Evolutionary conservation across 64 coral and sea anemone genomes (phyloP), one percentile per base, ranked within the genome.

Genomic region (Montipora efflorescens): DNA sequence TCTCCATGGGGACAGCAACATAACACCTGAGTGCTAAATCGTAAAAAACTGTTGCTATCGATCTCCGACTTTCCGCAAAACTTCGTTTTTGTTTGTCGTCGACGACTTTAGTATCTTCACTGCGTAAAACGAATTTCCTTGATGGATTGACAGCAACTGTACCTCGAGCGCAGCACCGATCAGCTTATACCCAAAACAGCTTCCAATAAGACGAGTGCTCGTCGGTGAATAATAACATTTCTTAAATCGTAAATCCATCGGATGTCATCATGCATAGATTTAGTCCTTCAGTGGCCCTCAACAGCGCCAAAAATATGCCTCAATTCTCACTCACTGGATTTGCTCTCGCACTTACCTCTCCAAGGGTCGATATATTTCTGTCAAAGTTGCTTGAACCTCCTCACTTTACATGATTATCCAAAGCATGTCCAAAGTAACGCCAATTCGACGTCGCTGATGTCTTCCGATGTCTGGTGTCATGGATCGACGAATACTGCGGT

Each of bases 1-100:
- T 94, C 96, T 16, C 88, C 94, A 19, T 43, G 23, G 13, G 96
- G 94, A 44, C 91, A 95, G 19, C 96, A 8, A 91, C 72, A 70
- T 98, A 94, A 78, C 79, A 95, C 80, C 93, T 23, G 19, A 95
- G 55, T 11, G 2, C 36, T 36, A 2, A 95, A 43, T 73, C 91
- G 81, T 8, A 98, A 47, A 22, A 94, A 69, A 1, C 88, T 18
- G n/a, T 18, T 4, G 46, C 8, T 49, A 19, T 19, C 81, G 4
- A 36, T 36, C 36, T 36, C 36, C 36, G 1, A 36, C 36, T 36
- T 84, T 47, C 18, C 61, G 48, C 18, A 84, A 67, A 45, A 23
- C 59, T 84, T 84, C 61, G 67, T 68, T 84, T 84, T 59, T 59
- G 47, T 67, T 15, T 47, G 67, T 84, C 19, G 16, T 75, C 48